Base-by-base conservation (phyloP, 1,140 invertebrate genomes). In the Bombus waltoni region DNA sequence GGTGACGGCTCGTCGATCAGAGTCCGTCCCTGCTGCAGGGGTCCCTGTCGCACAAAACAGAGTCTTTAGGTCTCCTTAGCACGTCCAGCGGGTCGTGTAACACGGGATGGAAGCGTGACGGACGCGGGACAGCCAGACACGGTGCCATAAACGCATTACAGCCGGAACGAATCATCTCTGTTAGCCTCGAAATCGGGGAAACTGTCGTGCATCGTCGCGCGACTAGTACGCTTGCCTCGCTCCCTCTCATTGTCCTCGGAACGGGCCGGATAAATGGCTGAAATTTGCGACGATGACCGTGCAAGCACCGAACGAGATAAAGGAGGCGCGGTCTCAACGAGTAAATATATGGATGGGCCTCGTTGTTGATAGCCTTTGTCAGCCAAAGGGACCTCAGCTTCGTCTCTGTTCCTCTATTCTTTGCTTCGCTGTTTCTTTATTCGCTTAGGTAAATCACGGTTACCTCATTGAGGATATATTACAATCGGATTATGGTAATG, bases 141-240 rank as follows among this genome's bases (percentile, higher is more conserved):
- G 89, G 57, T 71, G 85, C 91, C 91, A 92, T 94, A 93, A 94
- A 93, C 89, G 93, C 89, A 93, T 94, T 93, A 94, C 90, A 90
- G 89, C 92, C 92, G 93, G 87, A 93, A 94, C 94, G 92, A 94
- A 94, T 94, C 81, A 82, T 68, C 78, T 81, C 86, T 90, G 87
- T 90, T 91, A 88, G 83, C 81, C 44, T 42, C 53, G 76, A 92
- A 94, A 94, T 93, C 92, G 90, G 90, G 89, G 85, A 94, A 94
- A 94, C 88, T 80, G 68, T 77, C 74, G 42, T 90, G 81, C 78
- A 87, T 68, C 65, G 89, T 90, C 91, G 89, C 87, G 87, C 87
- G 89, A 92, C 89, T 88, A 86, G 76, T 82, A 83, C 81, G 74
- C 68, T 44, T 32, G 11, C 38, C 40, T 73, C 65, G 32, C 65